phyloP scores from a whole-genome alignment of 2,888 invertebrate genomes.

The Onthophagus sagittarius region DNA sequence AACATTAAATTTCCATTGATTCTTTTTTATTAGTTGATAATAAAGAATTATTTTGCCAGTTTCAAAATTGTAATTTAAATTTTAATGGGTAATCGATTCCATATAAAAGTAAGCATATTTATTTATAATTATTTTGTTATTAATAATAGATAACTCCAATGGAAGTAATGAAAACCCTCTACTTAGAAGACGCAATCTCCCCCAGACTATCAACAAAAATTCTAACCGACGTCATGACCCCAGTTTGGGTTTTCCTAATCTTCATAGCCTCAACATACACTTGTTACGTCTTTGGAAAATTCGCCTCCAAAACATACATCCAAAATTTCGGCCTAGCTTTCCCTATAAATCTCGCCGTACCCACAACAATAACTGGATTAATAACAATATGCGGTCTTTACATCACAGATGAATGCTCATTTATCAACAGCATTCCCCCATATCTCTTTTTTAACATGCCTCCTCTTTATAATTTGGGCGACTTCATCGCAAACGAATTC shows the following conservation, averaged over 20 bases:
- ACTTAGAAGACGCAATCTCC: constrained; percentile 34
- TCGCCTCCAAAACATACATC: constrained; percentile 84
- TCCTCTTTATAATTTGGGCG: constrained; percentile 50
- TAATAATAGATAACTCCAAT: constrained; percentile 48
- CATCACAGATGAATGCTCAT: constrained; percentile 64
- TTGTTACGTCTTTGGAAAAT: constrained; percentile 67
- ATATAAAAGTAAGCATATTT: too few species aligned
- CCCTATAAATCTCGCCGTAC: constrained; percentile 73
- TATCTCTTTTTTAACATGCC: constrained; percentile 82
- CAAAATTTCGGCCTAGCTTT: constrained; percentile 84
- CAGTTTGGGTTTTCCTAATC: constrained; percentile 60
- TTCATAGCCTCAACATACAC: constrained; percentile 66
- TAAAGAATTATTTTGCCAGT: too few species aligned
- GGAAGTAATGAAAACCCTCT: background rate
- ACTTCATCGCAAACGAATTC: constrained; percentile 60
- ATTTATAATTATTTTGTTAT: too few species aligned
- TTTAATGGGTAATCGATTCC: too few species aligned
- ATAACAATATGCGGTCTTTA: constrained; percentile 64
- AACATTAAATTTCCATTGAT: too few species aligned
- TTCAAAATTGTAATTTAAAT: too few species aligned
- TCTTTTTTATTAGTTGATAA: too few species aligned
- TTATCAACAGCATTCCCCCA: constrained; percentile 73
- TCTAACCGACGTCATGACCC: constrained; percentile 37
- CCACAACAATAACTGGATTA: constrained; percentile 64
- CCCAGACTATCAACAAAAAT: constrained; percentile 25